Evolutionary conservation across 2,797 vertebrate genomes (phyloP).

Genomic region (Argyrosomus regius): DNA sequence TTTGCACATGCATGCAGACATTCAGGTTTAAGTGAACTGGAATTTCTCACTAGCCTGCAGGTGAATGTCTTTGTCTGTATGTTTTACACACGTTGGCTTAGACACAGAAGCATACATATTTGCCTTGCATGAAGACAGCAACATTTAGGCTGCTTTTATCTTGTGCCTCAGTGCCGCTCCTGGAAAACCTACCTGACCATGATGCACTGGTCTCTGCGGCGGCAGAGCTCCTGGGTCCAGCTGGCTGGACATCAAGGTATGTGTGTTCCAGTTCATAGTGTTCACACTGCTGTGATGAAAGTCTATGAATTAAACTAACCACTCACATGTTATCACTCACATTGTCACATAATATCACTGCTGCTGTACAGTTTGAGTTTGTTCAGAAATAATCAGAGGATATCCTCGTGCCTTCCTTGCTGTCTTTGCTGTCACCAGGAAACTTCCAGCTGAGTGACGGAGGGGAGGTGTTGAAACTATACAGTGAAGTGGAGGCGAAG

Average conservation of each 20-base stretch:
- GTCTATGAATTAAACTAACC: background rate
- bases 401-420: background rate
- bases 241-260: slow-evolving; percentile 92
- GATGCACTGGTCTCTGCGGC: slow-evolving; percentile 89
- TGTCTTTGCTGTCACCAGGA: slow-evolving; percentile 74
- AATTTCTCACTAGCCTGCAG: background rate
- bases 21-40: background rate
- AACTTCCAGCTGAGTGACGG: slow-evolving; percentile 89
- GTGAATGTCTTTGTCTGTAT: background rate
- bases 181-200: slow-evolving; percentile 91
- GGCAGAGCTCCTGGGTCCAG: slow-evolving; percentile 91
- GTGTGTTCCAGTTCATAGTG: slow-evolving; percentile 38
- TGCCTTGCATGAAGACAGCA: background rate
- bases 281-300: background rate
- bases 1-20: slow-evolving; percentile 4
- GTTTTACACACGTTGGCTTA: background rate
- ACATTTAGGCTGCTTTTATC: slow-evolving; percentile 12
- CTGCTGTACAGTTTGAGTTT: background rate
- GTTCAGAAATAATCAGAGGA: background rate
- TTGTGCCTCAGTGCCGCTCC: slow-evolving; percentile 81
- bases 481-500: slow-evolving; percentile 86
- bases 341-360: background rate
- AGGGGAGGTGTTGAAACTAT: slow-evolving; percentile 91
- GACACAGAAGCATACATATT: background rate
- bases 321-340: background rate